Evolutionary conservation across 2,797 vertebrate species (phyloP).

Genomic region (Pygocentrus nattereri): DNA sequence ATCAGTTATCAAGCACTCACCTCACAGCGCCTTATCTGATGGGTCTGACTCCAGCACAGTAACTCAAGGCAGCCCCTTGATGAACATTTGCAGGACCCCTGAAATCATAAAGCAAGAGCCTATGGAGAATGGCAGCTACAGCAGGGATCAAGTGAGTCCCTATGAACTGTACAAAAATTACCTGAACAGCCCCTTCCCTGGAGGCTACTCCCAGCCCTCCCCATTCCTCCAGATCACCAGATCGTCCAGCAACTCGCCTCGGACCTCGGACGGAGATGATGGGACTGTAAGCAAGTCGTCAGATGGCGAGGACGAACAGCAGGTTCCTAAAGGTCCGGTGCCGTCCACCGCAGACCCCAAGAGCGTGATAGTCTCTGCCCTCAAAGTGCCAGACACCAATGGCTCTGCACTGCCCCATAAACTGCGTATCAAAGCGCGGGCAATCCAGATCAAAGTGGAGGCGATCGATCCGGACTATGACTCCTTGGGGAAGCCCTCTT

Average conservation of each 20-base stretch:
- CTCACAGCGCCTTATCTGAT: conserved; percentile 84
- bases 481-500: conserved; percentile 80
- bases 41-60: conserved; percentile 77
- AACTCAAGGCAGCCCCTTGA: conserved; percentile 73
- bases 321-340: conserved; percentile 90
- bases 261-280: conserved; percentile 90
- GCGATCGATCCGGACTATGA: conserved; percentile 88
- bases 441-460: conserved; percentile 93
- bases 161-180: conserved; percentile 86
- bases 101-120: conserved; percentile 90
- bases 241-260: conserved; percentile 90
- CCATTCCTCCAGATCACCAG: conserved; percentile 84
- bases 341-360: conserved; percentile 84
- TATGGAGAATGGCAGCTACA: conserved; percentile 77
- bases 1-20: conserved; percentile 96
- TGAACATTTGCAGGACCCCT: conserved; percentile 75
- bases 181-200: conserved; percentile 74
- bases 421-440: conserved; percentile 92
- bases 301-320: conserved; percentile 95
- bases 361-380: conserved; percentile 83
- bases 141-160: conserved; percentile 81
- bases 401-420: conserved; percentile 94
- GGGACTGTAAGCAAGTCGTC: conserved; percentile 88
- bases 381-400: conserved; percentile 89
- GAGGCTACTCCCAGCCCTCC: conserved; percentile 83